Base-by-base conservation (phyloP, 2,888 invertebrate species). In the Mythimna ferrago region DNA sequence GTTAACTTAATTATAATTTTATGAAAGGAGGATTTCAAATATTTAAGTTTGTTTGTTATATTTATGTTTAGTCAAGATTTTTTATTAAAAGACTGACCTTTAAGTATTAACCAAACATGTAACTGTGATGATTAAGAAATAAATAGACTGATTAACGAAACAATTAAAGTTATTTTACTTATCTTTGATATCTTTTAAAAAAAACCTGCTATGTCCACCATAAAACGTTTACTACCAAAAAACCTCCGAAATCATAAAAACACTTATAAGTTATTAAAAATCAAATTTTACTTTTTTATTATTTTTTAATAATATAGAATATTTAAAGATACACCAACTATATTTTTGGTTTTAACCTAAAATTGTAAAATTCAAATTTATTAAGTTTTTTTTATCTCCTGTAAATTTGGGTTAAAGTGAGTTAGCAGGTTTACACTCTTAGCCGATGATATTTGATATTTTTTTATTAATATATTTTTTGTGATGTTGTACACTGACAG, bases 161-260 rank as follows among this genome's bases (percentile, higher is more conserved):
- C 41, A 41, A 41, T 41, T 41, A 41, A 41, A 41, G 7, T 41
- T 57, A 32, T 57, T 57, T 41, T 9, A 57, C 57, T 6, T 57
- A 57, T 32, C 57, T 16, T 57, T 41, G 9, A 57, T 32, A 57
- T 57, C 57, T 32, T 57, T 4, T 7, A 32, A 32, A n/a, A n/a
- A 60, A 60, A 26, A 26, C 38, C 38, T 38, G 35, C 35, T 60
- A 60, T 38, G 38, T 58, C 35, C 58, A 38, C n/a, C n/a, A 38
- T 51, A 38, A 60, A 60, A 11, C 60, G 35, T 60, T 60, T 21
- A 38, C 60, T 61, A 61, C 60, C 60, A 61, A 38, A 61, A 61
- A 61, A 61, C 60, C 60, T 61, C 2, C 38, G 21, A 21, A 61
- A 38, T 38, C 38, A 60, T 61, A 14, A 61, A 38, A 61, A 14